phyloP scores from a whole-genome alignment of 2,888 invertebrate species.

The Drosophila villosipedis region DNA sequence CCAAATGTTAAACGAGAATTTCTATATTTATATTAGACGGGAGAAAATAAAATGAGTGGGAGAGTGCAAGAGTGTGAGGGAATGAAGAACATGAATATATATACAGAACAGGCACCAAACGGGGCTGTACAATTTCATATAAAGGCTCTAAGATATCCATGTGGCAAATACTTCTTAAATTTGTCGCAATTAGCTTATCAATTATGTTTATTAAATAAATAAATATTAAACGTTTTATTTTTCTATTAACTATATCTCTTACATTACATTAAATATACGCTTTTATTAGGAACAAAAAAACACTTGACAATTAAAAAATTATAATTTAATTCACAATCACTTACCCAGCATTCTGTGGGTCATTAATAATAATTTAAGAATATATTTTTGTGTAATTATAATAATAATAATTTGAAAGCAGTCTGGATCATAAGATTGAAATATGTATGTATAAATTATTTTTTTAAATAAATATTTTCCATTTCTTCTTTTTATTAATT shows the following conservation, averaged over 20 bases:
- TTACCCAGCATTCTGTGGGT: neutral
- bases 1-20: conserved; percentile 42
- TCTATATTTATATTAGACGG: conserved; percentile 33
- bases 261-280: neutral
- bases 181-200: neutral
- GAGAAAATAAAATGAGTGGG: neutral
- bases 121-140: neutral
- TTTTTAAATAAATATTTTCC: neutral
- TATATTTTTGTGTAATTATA: neutral
- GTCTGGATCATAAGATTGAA: neutral
- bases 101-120: no score
- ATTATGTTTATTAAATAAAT: neutral
- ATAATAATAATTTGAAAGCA: neutral
- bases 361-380: neutral
- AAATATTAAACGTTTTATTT: neutral
- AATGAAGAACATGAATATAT: neutral
- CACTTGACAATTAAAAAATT: no score
- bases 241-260: neutral
- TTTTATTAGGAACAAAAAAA: neutral
- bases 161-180: neutral
- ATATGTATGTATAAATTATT: neutral
- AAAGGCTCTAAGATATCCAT: neutral
- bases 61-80: neutral
- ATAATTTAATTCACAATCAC: neutral
- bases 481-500: neutral